Conservation (phyloP, 2,888 invertebrate genomes). For the Kryphioiulus occultus region DNA sequence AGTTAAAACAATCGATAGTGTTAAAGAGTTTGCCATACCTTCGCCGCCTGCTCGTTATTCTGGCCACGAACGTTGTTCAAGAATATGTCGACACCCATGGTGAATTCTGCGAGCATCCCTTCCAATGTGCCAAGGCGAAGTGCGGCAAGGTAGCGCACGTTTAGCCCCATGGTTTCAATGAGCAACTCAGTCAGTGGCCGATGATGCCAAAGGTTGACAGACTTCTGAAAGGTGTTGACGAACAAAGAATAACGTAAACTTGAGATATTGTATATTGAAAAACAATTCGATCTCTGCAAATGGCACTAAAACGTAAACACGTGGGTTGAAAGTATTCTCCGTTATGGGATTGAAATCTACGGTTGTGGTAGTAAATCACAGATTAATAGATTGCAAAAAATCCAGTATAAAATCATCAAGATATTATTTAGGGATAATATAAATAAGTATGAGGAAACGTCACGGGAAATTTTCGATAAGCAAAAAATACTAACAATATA, state of each 20-base stretch:
- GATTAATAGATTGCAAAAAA: too few relatives aligned
- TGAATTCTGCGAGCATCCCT: slow-evolving; percentile 1
- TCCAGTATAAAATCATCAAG: too few relatives aligned
- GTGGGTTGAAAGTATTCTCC: too few relatives aligned
- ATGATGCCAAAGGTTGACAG: not conserved
- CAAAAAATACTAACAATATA: too few relatives aligned
- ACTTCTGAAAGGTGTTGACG: not conserved
- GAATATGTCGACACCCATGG: not conserved
- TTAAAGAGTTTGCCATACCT: not conserved
- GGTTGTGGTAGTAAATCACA: too few relatives aligned
- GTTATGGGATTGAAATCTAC: too few relatives aligned
- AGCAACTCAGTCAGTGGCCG: not conserved
- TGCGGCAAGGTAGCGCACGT: slow-evolving; percentile 39
- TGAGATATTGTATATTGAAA: not conserved
- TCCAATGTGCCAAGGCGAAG: slow-evolving; percentile 10
- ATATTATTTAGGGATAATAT: too few relatives aligned
- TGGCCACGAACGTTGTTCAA: not conserved
- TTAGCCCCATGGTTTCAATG: not conserved
- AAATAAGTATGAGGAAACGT: too few relatives aligned
- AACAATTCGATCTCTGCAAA: too few relatives aligned
- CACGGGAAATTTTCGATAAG: too few relatives aligned
- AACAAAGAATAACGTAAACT: not conserved
- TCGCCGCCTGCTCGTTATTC: not conserved
- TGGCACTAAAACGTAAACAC: too few relatives aligned
- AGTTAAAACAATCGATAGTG: too few relatives aligned